phyloP scores from a whole-genome alignment of 2,113 vertebrate species.

The Sula dactylatra region DNA sequence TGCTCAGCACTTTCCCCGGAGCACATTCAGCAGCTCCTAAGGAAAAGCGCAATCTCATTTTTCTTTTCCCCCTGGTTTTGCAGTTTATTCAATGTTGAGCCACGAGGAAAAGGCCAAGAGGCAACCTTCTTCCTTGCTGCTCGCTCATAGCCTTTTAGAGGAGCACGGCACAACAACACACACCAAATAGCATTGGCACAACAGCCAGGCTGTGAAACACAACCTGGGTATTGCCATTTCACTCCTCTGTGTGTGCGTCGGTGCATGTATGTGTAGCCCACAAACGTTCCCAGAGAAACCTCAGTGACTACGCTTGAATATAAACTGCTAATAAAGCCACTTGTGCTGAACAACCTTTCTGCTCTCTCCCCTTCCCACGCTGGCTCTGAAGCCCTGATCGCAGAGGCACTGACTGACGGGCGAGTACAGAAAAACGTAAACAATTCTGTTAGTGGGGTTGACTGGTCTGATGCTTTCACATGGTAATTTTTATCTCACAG shows the following conservation, averaged over 20 bases:
- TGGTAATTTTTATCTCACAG: not conserved
- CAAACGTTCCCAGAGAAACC: not conserved
- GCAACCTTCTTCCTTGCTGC: not conserved
- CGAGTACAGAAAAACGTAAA: not conserved
- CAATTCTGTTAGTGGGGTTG: not conserved
- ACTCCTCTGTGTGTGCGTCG: not conserved
- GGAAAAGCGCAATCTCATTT: not conserved
- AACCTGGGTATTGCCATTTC: not conserved
- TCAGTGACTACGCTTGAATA: rapidly evolving
- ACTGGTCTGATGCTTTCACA: rapidly evolving
- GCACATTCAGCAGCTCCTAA: not conserved
- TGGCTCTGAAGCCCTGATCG: not conserved
- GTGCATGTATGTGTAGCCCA: not conserved
- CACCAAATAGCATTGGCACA: rapidly evolving
- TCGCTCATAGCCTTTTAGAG: not conserved
- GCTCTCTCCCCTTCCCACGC: not conserved
- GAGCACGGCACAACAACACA: not conserved
- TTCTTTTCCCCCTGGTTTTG: not conserved
- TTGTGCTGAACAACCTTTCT: not conserved
- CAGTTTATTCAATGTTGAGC: not conserved
- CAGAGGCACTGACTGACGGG: not conserved
- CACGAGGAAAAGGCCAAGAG: not conserved
- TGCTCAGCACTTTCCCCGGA: not conserved
- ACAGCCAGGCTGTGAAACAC: not conserved
- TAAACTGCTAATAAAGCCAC: not conserved